Base-by-base conservation (phyloP, 2,888 invertebrate species). In the Spisula subtruncata region DNA sequence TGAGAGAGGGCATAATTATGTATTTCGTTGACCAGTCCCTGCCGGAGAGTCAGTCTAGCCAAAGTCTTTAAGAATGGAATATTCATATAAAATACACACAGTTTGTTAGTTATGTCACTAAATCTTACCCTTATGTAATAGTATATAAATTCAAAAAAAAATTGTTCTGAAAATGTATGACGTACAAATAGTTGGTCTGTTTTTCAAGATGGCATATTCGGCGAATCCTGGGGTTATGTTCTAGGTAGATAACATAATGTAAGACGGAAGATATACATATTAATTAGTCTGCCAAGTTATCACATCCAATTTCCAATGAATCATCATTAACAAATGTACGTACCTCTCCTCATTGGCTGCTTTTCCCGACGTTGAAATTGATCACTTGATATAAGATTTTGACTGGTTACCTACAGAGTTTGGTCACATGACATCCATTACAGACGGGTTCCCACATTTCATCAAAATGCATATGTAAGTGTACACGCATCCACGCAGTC, bases 401-500 rank as follows among this genome's bases (percentile, higher is more conserved):
- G 75, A 35, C 75, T 75, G 75, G 75, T 75, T 75, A 75, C 75
- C 75, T 32, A 75, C 75, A 75, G 75, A 75, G 32, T 75, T 48
- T 46, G n/a, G 51, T 81, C 81, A 46, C 81, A 46, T 81, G 79
- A 80, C 80, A 80, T 79, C 75, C 18, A 71, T 71, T 25, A 75
- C n/a, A 85, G 80, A 56, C 85, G 51, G 85, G 79, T 87, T 87
- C 87, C 79, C 83, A 83, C 83, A 83, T 71, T 83, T 83, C 54
- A 85, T 25, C 75, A 41, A 87, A 86, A 89, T 89, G 89, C 83
- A 80, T 83, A 75, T 89, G 79, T 86, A 89, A 89, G 89, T 89
- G 86, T 75, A 75, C 75, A 75, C 18, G 75, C 75, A 75, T 86
- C 48, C 46, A 81, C 56, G 51, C 85, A 89, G 85, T 82, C 82